Evolutionary conservation across 2,113 vertebrate species (phyloP).

Genomic region (Corythaeola cristata): DNA sequence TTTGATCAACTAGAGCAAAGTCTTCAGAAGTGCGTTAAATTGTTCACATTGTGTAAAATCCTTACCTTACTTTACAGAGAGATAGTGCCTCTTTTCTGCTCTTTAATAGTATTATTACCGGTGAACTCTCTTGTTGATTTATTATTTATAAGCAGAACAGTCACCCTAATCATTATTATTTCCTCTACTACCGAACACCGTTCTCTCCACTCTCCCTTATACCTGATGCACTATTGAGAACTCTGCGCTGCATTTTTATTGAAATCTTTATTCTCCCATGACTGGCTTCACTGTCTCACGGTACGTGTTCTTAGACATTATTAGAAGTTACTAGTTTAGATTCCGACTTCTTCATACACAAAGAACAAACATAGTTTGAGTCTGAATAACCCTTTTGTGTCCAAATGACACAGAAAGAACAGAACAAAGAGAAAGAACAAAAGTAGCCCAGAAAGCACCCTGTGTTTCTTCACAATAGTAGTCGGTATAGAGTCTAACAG

Average conservation of each 20-base stretch:
- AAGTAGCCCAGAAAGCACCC: background rate
- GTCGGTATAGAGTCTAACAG: background rate
- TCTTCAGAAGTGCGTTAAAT: slow-evolving; percentile 54
- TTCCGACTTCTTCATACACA: background rate
- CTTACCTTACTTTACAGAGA: slow-evolving; percentile 8
- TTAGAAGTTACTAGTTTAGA: background rate
- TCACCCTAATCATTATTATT: slow-evolving; percentile 15
- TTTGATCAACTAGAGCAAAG: slow-evolving; percentile 57
- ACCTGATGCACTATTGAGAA: background rate
- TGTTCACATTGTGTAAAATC: slow-evolving; percentile 37
- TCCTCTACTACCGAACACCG: background rate
- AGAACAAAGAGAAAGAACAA: background rate
- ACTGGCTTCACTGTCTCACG: background rate
- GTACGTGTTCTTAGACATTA: background rate
- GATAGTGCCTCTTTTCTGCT: background rate
- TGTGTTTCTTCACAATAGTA: background rate
- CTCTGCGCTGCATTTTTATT: background rate
- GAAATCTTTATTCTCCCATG: background rate
- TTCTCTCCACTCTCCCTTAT: background rate
- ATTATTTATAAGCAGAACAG: slow-evolving; percentile 56
- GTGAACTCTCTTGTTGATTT: background rate
- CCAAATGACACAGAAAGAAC: background rate
- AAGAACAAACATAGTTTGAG: background rate
- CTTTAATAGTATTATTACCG: background rate
- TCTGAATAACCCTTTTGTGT: background rate